These are phyloP conservation scores for Montipora capricornis DNA, from an alignment of 64 coral and sea anemone species.

Conservation along the genomic window DNA sequence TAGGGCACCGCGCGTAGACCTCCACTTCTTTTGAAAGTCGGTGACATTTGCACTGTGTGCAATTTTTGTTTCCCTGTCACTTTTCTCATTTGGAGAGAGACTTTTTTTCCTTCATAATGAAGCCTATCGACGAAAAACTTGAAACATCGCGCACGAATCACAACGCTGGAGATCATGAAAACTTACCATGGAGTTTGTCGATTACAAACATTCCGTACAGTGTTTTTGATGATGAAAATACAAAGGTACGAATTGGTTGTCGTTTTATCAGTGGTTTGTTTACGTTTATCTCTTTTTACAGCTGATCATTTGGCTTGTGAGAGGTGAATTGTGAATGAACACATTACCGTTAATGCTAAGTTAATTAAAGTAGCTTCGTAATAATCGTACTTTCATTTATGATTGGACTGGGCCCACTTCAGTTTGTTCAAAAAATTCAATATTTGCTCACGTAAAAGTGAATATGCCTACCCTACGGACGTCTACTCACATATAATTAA, in stretches of 20 bases:
- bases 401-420: no score
- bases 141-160: background rate
- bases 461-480: no score
- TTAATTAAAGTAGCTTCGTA: no score
- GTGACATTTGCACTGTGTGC: constrained; percentile 9
- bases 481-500: no score
- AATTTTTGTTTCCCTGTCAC: background rate
- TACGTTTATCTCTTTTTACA: no score
- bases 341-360: no score
- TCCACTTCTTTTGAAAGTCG: background rate
- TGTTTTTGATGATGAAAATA: constrained; percentile 82
- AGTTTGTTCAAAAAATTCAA: no score
- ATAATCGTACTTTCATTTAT: no score
- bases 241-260: constrained; percentile 58
- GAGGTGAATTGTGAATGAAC: no score
- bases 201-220: constrained; percentile 80
- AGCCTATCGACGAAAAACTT: background rate
- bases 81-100: background rate
- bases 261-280: background rate
- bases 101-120: constrained; percentile 20
- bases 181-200: constrained; percentile 75
- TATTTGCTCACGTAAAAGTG: no score
- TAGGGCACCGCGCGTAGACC: background rate
- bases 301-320: no score
- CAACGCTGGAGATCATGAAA: constrained; percentile 23